phyloP scores from a whole-genome alignment of 2,113 vertebrate genomes.

The Ctenomys sociabilis region DNA sequence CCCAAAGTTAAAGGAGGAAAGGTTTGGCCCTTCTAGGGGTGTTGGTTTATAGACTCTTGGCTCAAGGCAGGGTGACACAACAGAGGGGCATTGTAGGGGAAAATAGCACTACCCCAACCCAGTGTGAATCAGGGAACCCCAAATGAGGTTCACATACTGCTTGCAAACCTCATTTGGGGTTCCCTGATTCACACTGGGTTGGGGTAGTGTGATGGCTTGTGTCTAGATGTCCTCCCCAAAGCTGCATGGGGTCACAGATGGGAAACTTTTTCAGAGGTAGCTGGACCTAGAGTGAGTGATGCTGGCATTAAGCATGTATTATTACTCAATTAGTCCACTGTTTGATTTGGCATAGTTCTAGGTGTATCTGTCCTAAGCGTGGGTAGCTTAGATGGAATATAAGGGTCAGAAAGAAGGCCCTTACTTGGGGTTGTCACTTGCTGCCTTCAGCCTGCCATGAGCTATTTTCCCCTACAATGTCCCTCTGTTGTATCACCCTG shows the following conservation, averaged over 20 bases:
- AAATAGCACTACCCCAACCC: too few species aligned
- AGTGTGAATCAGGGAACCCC: too few species aligned
- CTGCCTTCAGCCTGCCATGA: background rate
- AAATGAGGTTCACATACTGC: too few species aligned
- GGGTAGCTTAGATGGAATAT: background rate
- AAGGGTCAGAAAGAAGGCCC: background rate
- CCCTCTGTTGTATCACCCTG: background rate
- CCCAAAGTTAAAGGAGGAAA: background rate
- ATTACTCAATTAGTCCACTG: background rate
- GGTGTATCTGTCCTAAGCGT: background rate
- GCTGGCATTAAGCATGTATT: background rate
- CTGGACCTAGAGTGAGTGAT: background rate
- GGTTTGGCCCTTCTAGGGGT: background rate
- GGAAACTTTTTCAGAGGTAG: background rate
- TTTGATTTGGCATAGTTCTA: background rate
- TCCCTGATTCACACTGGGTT: background rate
- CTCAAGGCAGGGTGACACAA: background rate
- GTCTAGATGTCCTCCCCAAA: background rate
- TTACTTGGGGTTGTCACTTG: background rate
- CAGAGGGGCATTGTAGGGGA: background rate
- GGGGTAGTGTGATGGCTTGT: background rate
- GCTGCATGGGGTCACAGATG: background rate
- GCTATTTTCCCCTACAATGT: background rate
- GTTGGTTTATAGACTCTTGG: background rate
- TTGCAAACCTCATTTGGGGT: background rate